phyloP scores from a whole-genome alignment of 2,888 invertebrate genomes.

The Deroplatys truncata region DNA sequence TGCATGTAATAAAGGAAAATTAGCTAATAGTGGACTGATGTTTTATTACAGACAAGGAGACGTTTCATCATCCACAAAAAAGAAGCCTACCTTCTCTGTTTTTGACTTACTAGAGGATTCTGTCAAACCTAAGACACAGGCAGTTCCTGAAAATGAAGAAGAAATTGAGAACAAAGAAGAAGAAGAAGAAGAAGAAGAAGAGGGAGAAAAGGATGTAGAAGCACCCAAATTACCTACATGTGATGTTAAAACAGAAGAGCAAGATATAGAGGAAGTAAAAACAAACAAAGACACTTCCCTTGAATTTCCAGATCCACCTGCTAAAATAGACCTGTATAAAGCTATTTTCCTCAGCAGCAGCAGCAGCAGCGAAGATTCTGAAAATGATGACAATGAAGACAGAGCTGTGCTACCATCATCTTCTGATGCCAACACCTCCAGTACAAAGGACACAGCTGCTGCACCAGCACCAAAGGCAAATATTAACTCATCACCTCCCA shows the following conservation, averaged over 20 bases:
- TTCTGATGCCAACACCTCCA: not conserved
- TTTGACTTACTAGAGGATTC: not conserved
- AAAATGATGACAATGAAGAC: slow-evolving; percentile 51
- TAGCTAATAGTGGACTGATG: not conserved
- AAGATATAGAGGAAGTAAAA: not conserved
- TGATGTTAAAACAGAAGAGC: not conserved
- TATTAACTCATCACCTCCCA: slow-evolving; percentile 64
- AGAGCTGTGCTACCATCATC: not conserved
- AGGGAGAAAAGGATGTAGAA: not conserved
- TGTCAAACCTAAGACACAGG: not conserved
- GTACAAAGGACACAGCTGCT: not conserved
- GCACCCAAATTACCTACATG: not conserved
- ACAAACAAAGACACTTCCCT: not conserved
- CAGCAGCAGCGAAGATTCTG: slow-evolving; percentile 45
- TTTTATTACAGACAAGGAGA: not conserved
- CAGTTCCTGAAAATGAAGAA: not conserved
- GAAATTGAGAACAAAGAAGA: not conserved
- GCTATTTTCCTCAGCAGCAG: slow-evolving; percentile 83
- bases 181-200: not conserved
- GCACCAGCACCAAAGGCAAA: slow-evolving; percentile 53
- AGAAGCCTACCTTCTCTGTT: not conserved
- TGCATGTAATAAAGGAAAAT: not conserved
- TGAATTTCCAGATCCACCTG: slow-evolving; percentile 44
- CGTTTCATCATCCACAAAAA: not conserved
- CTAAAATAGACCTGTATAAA: slow-evolving; percentile 78